Base-by-base conservation (phyloP, 2,888 invertebrate genomes). In the Leistus spinibarbis region DNA sequence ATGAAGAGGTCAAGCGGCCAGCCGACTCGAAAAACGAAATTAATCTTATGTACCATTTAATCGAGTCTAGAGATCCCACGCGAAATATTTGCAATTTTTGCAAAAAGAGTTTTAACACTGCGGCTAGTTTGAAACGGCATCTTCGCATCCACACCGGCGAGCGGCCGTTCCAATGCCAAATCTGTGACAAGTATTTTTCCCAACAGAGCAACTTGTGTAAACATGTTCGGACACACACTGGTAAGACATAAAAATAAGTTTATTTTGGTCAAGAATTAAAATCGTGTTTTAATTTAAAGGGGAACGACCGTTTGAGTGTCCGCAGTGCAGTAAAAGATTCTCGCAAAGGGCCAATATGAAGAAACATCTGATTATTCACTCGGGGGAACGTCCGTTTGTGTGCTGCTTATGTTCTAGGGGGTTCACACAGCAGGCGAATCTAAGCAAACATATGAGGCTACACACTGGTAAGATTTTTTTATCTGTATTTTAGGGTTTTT, bases 261-360 rank as follows among this genome's bases (percentile, higher is more conserved):
- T 54, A 67, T 22, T 76, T 72, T 53, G 2, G 5, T 22, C 17
- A 10, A 69, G 19, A 3, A 0, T 40, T 0, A 40, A 40, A 10
- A 2, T 10, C 1, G 3, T 40, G 7, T 40, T 54, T n/a, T 63
- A 56, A 57, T 60, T 75, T 65, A 54, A 66, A 77, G 80, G 80
- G 13, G 79, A 79, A 76, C 76, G 79, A 69, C 77, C 78, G 40
- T 80, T 79, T 68, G 77, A 79, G 67, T 80, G 80, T 65, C 72
- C 76, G 24, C 71, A 76, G 53, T 80, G 80, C 56, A 76, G 75
- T 24, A 80, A 79, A 76, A 76, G 77, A n/a, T 80, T 80, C 72
- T 78, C 80, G 2, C 80, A 80, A 70, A 77, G 78, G 16, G 80
- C 79, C n/a, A 80, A 80, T 69, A 77, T 80, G 76, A 78, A 80